phyloP scores from a whole-genome alignment of 1,140 invertebrate species.

The Drosophila simulans region DNA sequence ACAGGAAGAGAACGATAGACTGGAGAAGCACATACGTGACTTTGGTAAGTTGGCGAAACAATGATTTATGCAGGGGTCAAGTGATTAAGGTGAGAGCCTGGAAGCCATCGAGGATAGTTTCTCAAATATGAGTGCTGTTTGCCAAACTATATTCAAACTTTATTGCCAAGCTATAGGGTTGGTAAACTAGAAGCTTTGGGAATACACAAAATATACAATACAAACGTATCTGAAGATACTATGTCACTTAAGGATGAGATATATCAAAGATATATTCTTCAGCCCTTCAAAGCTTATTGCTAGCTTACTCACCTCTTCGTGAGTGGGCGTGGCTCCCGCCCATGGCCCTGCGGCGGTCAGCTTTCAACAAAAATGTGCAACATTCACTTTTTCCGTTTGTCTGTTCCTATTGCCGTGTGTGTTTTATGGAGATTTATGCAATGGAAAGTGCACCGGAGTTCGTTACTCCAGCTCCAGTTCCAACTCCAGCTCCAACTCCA shows the following conservation, averaged over 20 bases:
- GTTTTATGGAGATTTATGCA: constrained; percentile 49
- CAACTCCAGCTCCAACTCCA: too few relatives aligned
- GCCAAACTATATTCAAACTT: background rate
- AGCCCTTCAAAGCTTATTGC: background rate
- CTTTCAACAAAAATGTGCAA: constrained; percentile 44
- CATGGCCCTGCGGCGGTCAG: constrained; percentile 38
- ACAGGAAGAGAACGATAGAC: constrained; percentile 94
- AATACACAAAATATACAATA: too few relatives aligned
- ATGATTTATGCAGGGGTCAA: background rate
- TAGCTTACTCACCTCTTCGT: constrained; percentile 5
- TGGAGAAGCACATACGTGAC: constrained; percentile 93
- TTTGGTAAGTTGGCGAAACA: constrained; percentile 87
- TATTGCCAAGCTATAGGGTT: background rate
- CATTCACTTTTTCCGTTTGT: constrained; percentile 62
- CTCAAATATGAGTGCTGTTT: background rate
- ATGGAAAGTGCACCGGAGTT: constrained; percentile 62
- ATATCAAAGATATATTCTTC: too few relatives aligned
- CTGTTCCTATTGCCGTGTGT: constrained; percentile 28
- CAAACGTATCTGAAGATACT: too few relatives aligned
- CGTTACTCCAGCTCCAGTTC: constrained; percentile 26
- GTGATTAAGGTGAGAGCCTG: background rate
- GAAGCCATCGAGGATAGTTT: background rate
- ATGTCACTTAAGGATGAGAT: background rate
- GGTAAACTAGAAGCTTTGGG: too few relatives aligned
- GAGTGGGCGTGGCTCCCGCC: constrained; percentile 39